Evolutionary conservation across 1,140 invertebrate species (phyloP).

Genomic region (Leguminivora glycinivorella): DNA sequence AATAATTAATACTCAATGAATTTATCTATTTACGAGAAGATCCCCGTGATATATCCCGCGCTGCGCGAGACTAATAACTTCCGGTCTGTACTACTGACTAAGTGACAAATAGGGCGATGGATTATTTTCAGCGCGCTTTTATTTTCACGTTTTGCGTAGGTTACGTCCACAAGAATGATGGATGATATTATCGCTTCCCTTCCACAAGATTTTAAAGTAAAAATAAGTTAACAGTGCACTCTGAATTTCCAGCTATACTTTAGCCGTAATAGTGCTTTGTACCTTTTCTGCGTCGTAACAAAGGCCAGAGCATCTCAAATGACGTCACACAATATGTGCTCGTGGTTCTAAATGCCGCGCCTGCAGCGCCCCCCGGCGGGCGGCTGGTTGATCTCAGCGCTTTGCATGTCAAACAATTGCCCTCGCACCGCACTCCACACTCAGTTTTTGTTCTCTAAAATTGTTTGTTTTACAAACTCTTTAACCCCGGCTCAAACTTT

Average conservation of each 20-base stretch:
- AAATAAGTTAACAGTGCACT: not conserved
- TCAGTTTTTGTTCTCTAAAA: conserved; percentile 57
- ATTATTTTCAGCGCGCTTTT: conserved; percentile 14
- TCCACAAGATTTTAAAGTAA: not conserved
- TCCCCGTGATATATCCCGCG: conserved; percentile 22
- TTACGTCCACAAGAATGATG: not conserved
- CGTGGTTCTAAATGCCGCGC: conserved; percentile 15
- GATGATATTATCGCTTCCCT: not conserved
- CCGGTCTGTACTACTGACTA: conserved; percentile 9
- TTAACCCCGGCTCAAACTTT: conserved; percentile 62
- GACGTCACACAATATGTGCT: conserved; percentile 15
- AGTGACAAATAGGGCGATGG: conserved; percentile 18
- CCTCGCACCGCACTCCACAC: conserved; percentile 43
- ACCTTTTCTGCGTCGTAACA: not conserved
- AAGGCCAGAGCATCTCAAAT: conserved; percentile 3
- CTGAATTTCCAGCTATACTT: not conserved
- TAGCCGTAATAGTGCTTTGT: not conserved
- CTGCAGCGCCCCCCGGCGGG: conserved; percentile 36
- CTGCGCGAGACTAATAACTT: conserved; percentile 21
- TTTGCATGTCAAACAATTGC: conserved; percentile 75
- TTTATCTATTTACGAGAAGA: conserved; percentile 33
- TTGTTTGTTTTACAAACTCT: conserved; percentile 69
- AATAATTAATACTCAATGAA: conserved; percentile 36
- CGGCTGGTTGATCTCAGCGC: conserved; percentile 66
- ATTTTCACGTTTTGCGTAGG: conserved; percentile 15